Evolutionary conservation across 2,113 vertebrate genomes (phyloP).

Genomic region (Rissa tridactyla): DNA sequence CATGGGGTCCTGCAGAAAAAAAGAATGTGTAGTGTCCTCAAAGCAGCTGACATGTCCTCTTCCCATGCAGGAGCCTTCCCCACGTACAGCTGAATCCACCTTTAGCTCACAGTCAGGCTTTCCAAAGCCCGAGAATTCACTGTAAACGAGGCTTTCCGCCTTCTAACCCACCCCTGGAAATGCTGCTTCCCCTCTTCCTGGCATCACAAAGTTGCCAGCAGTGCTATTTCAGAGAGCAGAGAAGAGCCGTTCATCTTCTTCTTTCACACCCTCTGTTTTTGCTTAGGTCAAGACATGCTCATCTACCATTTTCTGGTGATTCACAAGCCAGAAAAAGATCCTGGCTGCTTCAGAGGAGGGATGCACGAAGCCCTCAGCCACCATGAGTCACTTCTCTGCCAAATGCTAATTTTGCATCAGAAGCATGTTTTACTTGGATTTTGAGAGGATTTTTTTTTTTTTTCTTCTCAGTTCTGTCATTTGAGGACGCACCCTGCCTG

Average conservation of each 20-base stretch:
- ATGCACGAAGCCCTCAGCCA: constrained; percentile 35
- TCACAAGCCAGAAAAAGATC: constrained; percentile 55
- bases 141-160: neutral
- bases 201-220: neutral
- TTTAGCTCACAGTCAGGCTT: neutral
- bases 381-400: constrained; percentile 50
- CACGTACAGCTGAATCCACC: neutral
- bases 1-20: neutral
- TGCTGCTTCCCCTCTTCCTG: neutral
- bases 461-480: neutral
- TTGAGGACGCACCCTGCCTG: neutral
- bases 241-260: neutral
- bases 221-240: neutral
- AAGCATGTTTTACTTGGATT: constrained; percentile 26
- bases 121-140: neutral
- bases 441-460: neutral
- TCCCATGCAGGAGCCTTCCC: neutral
- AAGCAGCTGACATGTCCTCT: neutral
- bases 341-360: constrained; percentile 23
- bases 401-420: constrained; percentile 50
- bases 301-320: constrained; percentile 48
- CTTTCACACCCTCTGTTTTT: neutral
- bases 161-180: neutral
- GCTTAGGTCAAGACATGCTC: constrained; percentile 40
- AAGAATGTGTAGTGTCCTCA: neutral